phyloP scores from a whole-genome alignment of 2,113 vertebrate genomes.

The Alouatta palliata region DNA sequence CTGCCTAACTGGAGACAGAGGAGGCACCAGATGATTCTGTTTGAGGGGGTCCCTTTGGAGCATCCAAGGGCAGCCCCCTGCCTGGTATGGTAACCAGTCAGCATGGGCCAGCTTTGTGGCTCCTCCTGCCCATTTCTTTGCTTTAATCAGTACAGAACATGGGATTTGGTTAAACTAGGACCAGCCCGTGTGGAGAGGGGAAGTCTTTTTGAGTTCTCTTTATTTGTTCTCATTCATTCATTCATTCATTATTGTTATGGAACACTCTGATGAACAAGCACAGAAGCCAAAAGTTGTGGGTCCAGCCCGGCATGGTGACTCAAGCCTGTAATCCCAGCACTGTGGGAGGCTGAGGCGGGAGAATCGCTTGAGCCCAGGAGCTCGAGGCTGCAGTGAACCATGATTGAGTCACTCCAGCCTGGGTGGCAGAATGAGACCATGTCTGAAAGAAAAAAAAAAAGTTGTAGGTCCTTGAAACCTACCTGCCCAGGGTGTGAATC shows the following conservation, averaged over 20 bases:
- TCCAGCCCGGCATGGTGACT: not conserved
- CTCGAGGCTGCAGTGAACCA: too few species aligned
- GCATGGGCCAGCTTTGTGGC: not conserved
- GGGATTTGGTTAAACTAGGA: not conserved
- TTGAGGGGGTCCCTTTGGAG: not conserved
- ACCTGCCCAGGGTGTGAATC: not conserved
- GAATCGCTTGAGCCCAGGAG: too few species aligned
- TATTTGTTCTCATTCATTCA: not conserved
- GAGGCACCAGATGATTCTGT: not conserved
- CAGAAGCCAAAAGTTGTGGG: not conserved
- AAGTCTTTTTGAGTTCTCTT: not conserved
- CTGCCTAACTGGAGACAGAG: not conserved
- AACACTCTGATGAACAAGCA: not conserved
- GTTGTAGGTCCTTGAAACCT: not conserved
- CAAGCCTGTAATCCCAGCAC: too few species aligned
- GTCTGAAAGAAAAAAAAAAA: too few species aligned
- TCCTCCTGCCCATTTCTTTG: not conserved
- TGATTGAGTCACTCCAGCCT: too few species aligned
- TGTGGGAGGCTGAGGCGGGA: too few species aligned
- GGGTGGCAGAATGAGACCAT: too few species aligned
- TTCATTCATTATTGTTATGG: accelerated
- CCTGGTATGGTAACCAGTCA: not conserved
- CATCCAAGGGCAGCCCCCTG: not conserved
- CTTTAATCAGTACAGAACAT: not conserved
- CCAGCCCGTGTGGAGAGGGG: too few species aligned